Evolutionary conservation across 2,888 invertebrate genomes (phyloP).

Genomic region (Lymantria monacha): DNA sequence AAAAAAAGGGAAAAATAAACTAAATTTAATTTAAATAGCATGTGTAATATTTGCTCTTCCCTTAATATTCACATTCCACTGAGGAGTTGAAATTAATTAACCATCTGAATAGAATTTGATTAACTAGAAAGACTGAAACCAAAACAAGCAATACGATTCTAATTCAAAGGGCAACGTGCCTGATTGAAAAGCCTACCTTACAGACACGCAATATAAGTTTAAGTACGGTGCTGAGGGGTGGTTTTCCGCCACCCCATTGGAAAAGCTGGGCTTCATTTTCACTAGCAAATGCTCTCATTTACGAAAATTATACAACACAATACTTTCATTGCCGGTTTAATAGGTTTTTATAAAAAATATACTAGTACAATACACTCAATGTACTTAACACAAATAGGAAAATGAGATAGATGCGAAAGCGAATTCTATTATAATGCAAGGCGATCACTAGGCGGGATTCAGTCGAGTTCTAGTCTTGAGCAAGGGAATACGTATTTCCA

Average conservation of each 20-base stretch:
- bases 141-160: conserved; percentile 29
- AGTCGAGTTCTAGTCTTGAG: conserved; percentile 43
- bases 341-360: not conserved
- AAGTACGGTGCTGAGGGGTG: conserved; percentile 47
- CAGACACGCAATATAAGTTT: conserved; percentile 68
- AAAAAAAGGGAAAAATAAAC: too few species aligned
- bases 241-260: conserved; percentile 26
- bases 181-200: conserved; percentile 68
- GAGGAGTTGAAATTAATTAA: conserved; percentile 41
- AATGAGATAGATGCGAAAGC: conserved; percentile 9
- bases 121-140: conserved; percentile 28
- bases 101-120: conserved; percentile 29
- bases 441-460: conserved; percentile 26
- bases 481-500: conserved; percentile 36
- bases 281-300: conserved; percentile 7
- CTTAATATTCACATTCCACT: not conserved
- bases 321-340: conserved; percentile 32
- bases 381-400: conserved; percentile 22
- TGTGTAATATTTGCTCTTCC: too few species aligned
- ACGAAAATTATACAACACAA: not conserved
- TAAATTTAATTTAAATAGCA: too few species aligned
- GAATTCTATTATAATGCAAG: conserved; percentile 32
- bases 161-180: conserved; percentile 46
- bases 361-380: conserved; percentile 28
- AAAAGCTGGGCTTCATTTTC: conserved; percentile 30